Evolutionary conservation across 2,888 invertebrate species (phyloP), one percentile per base, ranked within the genome.

Genomic region (Elaeidobius kamerunicus): DNA sequence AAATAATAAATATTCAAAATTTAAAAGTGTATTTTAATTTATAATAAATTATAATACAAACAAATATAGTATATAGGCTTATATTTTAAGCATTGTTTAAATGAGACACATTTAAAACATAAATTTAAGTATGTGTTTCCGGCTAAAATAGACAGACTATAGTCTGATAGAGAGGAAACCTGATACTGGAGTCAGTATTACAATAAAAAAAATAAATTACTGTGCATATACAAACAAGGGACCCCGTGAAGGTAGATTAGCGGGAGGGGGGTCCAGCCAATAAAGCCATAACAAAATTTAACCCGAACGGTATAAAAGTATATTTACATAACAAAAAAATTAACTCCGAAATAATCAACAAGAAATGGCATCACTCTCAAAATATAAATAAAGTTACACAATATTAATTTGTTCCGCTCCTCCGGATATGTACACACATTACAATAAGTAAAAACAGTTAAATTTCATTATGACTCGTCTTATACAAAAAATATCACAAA

Each of bases 41-140:
- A 64, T 65, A 61, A 67, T 67, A 68, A 69, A 68, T 68, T 68
- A 69, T 68, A 67, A 68, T 69, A 68, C 68, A 69, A 69, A 69
- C 66, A 62, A 67, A 63, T 41, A 47, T 42, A 45, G 53, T 60
- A 60, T 65, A 63, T 64, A 68, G 66, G 67, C 65, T 67, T 66
- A 67, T 59, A 55, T 59, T 64, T 60, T 67, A 67, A 67, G 66
- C 66, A 64, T 63, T 64, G 62, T 64, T 65, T 65, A 63, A 64
- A 65, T 62, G 61, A 66, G 65, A 66, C 63, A 65, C 62, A 65
- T 63, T 65, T 58, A 64, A 65, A 65, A 65, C 57, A 59, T 58
- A 60, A 62, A 53, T 30, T 42, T 42, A 57, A 61, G 63, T 62
- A 61, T 63, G 57, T 56, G 52, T 59, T 58, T 60, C 62, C 60